Evolutionary conservation across 2,888 invertebrate species (phyloP).

Genomic region (Silvanus unidentatus): DNA sequence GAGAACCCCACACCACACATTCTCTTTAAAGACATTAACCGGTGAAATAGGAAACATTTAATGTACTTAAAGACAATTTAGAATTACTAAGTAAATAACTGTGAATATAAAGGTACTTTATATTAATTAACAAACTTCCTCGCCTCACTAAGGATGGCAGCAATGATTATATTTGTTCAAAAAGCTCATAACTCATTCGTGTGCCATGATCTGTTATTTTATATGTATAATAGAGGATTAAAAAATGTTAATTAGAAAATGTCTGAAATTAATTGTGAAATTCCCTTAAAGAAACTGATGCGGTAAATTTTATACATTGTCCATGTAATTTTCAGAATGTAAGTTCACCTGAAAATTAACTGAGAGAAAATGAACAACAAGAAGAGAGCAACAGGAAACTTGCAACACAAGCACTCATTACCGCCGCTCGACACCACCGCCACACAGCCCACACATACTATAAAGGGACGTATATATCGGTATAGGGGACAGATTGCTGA

Average conservation of each 20-base stretch:
- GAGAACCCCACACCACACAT: background rate
- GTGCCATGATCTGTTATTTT: too few species aligned
- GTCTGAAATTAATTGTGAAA: too few species aligned
- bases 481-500: constrained; percentile 27
- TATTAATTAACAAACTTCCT: constrained; percentile 32
- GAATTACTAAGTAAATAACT: constrained; percentile 29
- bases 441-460: background rate
- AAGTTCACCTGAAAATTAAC: constrained; percentile 40
- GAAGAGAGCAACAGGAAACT: constrained; percentile 35
- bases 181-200: too few species aligned
- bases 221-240: too few species aligned
- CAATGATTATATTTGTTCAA: constrained; percentile 11
- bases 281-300: too few species aligned
- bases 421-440: constrained; percentile 11
- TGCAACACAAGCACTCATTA: constrained; percentile 41
- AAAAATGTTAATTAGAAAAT: too few species aligned
- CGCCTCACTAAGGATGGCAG: constrained; percentile 2
- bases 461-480: constrained; percentile 1
- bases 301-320: too few species aligned
- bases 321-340: too few species aligned
- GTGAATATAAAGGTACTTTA: constrained; percentile 29
- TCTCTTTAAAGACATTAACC: constrained; percentile 2
- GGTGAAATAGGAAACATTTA: constrained; percentile 24
- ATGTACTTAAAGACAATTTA: constrained; percentile 29
- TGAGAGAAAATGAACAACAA: constrained; percentile 28